phyloP scores from a whole-genome alignment of 2,113 vertebrate genomes.

The Myotis yumanensis region DNA sequence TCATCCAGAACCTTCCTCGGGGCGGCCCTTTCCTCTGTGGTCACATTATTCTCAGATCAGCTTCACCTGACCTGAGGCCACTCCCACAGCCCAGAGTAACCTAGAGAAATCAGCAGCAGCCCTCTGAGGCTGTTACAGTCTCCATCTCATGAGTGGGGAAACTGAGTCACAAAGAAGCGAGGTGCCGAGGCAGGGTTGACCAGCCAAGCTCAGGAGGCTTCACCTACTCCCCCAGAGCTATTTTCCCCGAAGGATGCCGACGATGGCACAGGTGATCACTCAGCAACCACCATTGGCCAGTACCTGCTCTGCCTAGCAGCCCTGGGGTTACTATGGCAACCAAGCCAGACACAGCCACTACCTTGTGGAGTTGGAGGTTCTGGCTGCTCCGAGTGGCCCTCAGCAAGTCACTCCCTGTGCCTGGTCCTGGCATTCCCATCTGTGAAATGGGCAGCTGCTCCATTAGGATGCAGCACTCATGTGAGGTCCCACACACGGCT shows the following conservation, averaged over 20 bases:
- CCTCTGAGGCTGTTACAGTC: not conserved
- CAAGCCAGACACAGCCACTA: not conserved
- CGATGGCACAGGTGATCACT: fast-evolving
- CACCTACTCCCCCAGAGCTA: not conserved
- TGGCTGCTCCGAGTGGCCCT: not conserved
- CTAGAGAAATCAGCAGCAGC: not conserved
- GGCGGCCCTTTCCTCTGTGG: not conserved
- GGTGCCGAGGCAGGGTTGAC: not conserved
- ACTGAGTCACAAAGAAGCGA: not conserved
- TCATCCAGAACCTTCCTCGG: not conserved
- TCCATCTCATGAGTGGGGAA: not conserved
- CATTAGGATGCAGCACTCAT: fast-evolving
- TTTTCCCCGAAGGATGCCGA: not conserved
- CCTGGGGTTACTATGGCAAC: not conserved
- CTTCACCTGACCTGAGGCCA: not conserved
- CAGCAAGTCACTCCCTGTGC: too few species aligned
- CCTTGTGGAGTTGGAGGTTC: not conserved
- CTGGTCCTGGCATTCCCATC: not conserved
- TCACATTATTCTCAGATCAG: not conserved
- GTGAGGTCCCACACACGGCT: not conserved
- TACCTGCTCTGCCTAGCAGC: not conserved
- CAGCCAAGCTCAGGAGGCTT: not conserved
- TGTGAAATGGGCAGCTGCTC: not conserved
- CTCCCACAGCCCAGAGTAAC: not conserved
- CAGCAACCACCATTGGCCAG: not conserved